Conservation (phyloP, 2,888 invertebrate species). For the Chloroclystis v-ata region DNA sequence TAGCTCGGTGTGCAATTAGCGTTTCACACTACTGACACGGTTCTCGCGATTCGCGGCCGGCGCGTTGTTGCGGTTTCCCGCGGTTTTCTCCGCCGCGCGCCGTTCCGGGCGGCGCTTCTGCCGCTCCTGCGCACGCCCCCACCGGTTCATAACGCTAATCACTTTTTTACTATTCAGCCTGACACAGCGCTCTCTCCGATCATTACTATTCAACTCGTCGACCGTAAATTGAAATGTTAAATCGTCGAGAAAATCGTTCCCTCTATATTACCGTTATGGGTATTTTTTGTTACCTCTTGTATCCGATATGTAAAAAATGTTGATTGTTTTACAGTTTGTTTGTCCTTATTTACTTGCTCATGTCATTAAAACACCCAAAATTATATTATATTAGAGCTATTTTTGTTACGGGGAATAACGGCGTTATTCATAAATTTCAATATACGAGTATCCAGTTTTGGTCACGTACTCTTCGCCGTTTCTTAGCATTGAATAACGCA, state of each 20-base stretch:
- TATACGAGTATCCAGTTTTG: conserved; percentile 35
- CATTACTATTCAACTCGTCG: conserved; percentile 21
- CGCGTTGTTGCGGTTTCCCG: conserved; percentile 74
- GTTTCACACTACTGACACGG: conserved; percentile 78
- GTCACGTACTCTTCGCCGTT: conserved; percentile 34
- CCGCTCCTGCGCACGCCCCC: conserved; percentile 49
- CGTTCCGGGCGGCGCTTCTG: conserved; percentile 70
- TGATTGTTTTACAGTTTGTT: too few species aligned
- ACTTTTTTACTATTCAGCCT: conserved; percentile 48
- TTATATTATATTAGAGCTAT: too few species aligned
- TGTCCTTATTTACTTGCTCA: too few species aligned
- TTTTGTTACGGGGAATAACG: too few species aligned
- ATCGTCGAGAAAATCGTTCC: conserved; percentile 25
- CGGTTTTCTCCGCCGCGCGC: conserved; percentile 72
- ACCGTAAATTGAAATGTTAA: conserved; percentile 24
- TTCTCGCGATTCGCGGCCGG: conserved; percentile 66
- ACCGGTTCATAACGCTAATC: conserved; percentile 60
- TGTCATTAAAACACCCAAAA: too few species aligned
- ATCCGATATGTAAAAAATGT: too few species aligned
- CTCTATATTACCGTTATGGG: conserved; percentile 15
- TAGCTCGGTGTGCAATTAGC: conserved; percentile 67
- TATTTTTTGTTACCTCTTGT: too few species aligned
- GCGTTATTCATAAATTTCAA: too few species aligned
- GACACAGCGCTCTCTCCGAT: conserved; percentile 42
- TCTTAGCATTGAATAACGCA: conserved; percentile 34